Evolutionary conservation across 2,113 vertebrate species (phyloP).

Genomic region (Grallaria varia): DNA sequence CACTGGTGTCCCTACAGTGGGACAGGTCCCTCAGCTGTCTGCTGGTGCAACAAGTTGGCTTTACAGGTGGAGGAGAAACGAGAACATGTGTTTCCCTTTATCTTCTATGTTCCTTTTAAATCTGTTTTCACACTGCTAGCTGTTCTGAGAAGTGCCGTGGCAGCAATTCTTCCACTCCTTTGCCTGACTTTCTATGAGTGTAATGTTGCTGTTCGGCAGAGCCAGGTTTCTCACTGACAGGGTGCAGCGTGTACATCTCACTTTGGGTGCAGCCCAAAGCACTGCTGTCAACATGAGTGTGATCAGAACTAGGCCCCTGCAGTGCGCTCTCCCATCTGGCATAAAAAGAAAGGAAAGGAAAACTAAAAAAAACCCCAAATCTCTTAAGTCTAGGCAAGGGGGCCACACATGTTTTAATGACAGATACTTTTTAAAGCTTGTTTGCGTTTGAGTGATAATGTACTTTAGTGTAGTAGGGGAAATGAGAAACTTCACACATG

Average conservation of each 20-base stretch:
- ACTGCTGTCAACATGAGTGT: neutral
- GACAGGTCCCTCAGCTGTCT: neutral
- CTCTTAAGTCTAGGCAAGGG: neutral
- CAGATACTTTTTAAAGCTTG: constrained; percentile 52
- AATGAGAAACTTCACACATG: constrained; percentile 67
- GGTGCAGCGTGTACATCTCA: neutral
- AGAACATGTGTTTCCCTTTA: neutral
- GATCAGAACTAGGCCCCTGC: neutral
- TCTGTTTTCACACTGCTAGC: neutral
- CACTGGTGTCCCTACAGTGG: neutral
- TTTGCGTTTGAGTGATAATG: constrained; percentile 60
- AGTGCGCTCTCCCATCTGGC: neutral
- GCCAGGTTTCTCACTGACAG: neutral
- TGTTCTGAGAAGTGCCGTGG: neutral
- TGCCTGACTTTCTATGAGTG: neutral
- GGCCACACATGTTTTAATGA: constrained; percentile 50
- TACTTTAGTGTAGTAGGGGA: constrained; percentile 51
- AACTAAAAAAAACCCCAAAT: neutral
- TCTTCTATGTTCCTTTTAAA: neutral
- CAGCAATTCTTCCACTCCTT: neutral
- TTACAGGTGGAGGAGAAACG: neutral
- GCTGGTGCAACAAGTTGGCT: neutral
- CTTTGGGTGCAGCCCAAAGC: neutral
- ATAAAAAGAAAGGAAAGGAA: neutral
- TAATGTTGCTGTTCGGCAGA: neutral